Base-by-base conservation (phyloP, 2,797 vertebrate genomes). In the Argyrosomus regius region DNA sequence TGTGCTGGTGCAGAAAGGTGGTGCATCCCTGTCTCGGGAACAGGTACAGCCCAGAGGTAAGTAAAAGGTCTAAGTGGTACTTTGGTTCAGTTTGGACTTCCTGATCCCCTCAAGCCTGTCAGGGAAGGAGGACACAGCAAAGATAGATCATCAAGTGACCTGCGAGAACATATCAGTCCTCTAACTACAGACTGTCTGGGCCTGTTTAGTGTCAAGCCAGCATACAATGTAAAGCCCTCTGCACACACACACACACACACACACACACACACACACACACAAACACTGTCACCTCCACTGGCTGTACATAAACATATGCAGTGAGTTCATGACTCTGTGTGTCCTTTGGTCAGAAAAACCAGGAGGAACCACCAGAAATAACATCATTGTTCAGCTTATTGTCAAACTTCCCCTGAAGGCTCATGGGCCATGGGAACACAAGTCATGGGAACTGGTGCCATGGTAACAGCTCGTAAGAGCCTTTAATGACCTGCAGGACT, bases 351-450 rank as follows among this genome's bases (percentile, higher is more conserved):
- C 75, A 63, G 52, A 59, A 41, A 35, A 69, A 83, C 69, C 83
- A 73, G 54, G 45, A 85, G 82, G 85, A 90, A 87, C 80, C 82
- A 78, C 76, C 65, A 84, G 78, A 89, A 88, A 86, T 84, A 90
- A 90, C 77, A 74, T 82, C 75, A 89, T 89, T 89, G 87, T 92
- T 88, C 68, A 79, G 52, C 75, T 84, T 87, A 90, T 86, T 86
- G 85, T 58, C 79, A 84, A 84, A 90, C 82, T 87, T 91, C 84
- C 88, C 84, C 82, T 76, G 63, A 74, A 82, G 84, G 75, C 75
- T 62, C 72, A 67, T 59, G 81, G 65, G 35, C 75, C 77, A 82
- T 82, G 71, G 76, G 59, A 88, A 85, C 82, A 63, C 69, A 52
- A 77, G 75, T 72, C 63, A 69, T 84, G 63, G 64, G 61, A 72